Conservation (phyloP, 2,113 vertebrate genomes). For the Cettia cetti region DNA sequence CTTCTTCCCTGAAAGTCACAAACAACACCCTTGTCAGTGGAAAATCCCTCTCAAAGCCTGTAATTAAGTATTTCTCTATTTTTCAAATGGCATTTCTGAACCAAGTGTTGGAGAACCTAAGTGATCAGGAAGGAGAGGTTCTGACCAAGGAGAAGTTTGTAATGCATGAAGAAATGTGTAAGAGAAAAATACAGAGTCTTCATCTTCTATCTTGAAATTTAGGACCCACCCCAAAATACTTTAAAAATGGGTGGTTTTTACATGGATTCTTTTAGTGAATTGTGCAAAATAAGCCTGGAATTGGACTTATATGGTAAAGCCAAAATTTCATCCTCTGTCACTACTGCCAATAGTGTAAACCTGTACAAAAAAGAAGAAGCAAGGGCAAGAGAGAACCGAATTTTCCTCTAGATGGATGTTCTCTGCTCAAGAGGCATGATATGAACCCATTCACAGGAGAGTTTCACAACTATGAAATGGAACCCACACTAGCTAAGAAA, state of each 20-base stretch:
- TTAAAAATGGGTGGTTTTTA: neutral
- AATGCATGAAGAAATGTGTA: neutral
- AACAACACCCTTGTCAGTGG: neutral
- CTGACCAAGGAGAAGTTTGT: neutral
- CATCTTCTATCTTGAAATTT: neutral
- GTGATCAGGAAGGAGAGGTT: neutral
- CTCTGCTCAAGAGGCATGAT: neutral
- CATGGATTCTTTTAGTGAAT: neutral
- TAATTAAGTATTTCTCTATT: neutral
- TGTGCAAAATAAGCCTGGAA: neutral
- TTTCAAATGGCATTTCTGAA: neutral
- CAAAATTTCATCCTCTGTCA: neutral
- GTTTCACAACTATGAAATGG: neutral
- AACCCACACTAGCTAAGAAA: neutral
- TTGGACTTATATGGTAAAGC: neutral
- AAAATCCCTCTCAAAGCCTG: neutral
- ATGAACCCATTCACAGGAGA: neutral
- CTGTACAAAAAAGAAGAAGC: neutral
- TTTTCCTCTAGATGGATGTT: neutral
- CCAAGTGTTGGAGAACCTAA: neutral
- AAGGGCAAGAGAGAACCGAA: neutral
- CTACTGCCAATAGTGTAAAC: neutral
- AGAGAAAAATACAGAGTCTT: neutral
- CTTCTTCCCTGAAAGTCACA: neutral
- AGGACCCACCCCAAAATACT: neutral